Conservation (phyloP, 2,797 vertebrate genomes). For the Pelodytes ibericus region DNA sequence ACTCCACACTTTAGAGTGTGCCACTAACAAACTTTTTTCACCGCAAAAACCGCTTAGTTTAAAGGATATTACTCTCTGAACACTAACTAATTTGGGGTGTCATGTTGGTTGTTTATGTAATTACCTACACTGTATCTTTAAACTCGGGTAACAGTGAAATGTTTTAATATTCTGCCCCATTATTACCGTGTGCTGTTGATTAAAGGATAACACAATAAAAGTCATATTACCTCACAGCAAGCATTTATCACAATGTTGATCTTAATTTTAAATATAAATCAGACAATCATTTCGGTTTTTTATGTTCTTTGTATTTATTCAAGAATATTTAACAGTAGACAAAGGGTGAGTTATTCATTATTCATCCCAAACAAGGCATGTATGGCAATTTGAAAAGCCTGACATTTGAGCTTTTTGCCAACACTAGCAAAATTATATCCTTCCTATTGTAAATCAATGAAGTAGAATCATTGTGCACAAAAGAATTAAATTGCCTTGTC, state of each 20-base stretch:
- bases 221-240: slow-evolving; percentile 71
- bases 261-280: slow-evolving; percentile 85
- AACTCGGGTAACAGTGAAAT: too few species aligned
- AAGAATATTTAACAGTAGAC: slow-evolving; percentile 94
- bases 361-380: slow-evolving; percentile 89
- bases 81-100: too few species aligned
- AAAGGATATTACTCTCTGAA: too few species aligned
- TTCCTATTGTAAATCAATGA: slow-evolving; percentile 90
- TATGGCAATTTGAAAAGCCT: slow-evolving; percentile 91
- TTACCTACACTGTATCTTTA: too few species aligned
- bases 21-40: too few species aligned
- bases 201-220: slow-evolving; percentile 69
- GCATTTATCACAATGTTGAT: slow-evolving; percentile 83
- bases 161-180: slow-evolving; percentile 25
- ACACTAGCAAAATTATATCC: slow-evolving; percentile 90
- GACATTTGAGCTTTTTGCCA: slow-evolving; percentile 95
- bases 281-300: slow-evolving; percentile 82
- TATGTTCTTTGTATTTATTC: slow-evolving; percentile 85
- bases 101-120: too few species aligned
- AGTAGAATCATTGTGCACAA: slow-evolving; percentile 87
- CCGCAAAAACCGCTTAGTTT: too few species aligned
- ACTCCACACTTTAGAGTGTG: too few species aligned
- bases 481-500: slow-evolving; percentile 86
- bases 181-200: slow-evolving; percentile 65
- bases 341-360: slow-evolving; percentile 94